Conservation (phyloP, 2,888 invertebrate species). For the Glyphotaelius pellucidus region DNA sequence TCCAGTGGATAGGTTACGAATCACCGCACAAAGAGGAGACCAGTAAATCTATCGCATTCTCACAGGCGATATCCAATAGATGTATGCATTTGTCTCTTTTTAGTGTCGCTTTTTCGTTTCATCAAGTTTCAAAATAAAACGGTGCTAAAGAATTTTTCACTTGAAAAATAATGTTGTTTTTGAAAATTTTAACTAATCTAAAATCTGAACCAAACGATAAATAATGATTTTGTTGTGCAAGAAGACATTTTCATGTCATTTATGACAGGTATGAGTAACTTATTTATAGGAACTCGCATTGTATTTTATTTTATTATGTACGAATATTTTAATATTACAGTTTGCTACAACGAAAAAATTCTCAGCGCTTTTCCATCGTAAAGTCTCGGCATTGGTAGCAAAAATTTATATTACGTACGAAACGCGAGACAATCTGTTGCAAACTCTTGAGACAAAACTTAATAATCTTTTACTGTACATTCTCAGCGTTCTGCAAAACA, state of each 20-base stretch:
- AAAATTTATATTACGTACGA: neutral
- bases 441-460: neutral
- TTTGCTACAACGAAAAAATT: neutral
- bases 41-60: no score
- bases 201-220: neutral
- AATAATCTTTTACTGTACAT: neutral
- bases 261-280: neutral
- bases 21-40: no score
- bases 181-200: neutral
- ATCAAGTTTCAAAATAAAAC: no score
- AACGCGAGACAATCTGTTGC: neutral
- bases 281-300: neutral
- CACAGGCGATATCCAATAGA: no score
- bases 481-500: neutral
- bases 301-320: neutral
- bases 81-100: no score
- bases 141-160: no score
- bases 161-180: no score
- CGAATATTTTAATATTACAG: neutral
- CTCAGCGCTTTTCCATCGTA: neutral
- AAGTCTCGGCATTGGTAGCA: neutral
- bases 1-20: no score
- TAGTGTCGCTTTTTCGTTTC: no score
- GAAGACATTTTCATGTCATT: neutral
- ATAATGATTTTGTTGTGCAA: neutral